Percentiles rank a stretch among this genome's conserved stretches.
Conservation (phyloP, 2,797 vertebrate species). For the Pampus argenteus region DNA sequence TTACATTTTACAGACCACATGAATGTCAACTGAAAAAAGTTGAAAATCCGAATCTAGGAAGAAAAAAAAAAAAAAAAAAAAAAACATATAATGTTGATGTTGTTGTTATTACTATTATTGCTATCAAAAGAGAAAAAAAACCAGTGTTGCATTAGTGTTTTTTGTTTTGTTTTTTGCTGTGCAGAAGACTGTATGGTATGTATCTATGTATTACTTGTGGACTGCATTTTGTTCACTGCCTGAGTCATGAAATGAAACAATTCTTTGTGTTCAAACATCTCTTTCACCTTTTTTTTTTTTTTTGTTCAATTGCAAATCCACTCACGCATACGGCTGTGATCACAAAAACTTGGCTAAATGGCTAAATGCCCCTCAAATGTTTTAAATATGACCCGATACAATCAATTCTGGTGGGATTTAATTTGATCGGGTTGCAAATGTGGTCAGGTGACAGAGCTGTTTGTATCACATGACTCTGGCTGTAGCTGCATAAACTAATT, state of each 20-base stretch:
- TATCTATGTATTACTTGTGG: conserved; percentile 62
- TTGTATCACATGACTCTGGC: conserved; percentile 65
- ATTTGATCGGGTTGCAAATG: neutral
- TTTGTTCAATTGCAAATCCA: no score
- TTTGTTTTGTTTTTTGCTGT: conserved; percentile 54
- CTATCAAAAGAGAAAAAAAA: conserved; percentile 57
- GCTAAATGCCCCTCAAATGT: neutral
- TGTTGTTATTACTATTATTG: conserved; percentile 67
- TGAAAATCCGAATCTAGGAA: conserved; percentile 69
- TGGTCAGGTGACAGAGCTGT: conserved; percentile 32
- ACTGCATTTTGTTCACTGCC: conserved; percentile 58
- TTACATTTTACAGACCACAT: conserved; percentile 86
- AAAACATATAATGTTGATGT: conserved; percentile 50
- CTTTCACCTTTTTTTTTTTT: rapidly evolving
- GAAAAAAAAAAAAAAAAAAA: conserved; percentile 59
- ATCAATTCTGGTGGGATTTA: neutral
- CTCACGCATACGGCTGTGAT: no score
- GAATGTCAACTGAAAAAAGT: conserved; percentile 82
- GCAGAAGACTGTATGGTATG: conserved; percentile 53
- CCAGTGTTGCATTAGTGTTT: conserved; percentile 59
- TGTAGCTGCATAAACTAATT: conserved; percentile 54
- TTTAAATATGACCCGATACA: neutral
- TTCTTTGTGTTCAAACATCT: neutral
- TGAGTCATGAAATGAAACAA: conserved; percentile 56
- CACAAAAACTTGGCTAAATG: no score